Evolutionary conservation across 1,140 invertebrate genomes (phyloP).

Genomic region (Drosophila mojavensis): DNA sequence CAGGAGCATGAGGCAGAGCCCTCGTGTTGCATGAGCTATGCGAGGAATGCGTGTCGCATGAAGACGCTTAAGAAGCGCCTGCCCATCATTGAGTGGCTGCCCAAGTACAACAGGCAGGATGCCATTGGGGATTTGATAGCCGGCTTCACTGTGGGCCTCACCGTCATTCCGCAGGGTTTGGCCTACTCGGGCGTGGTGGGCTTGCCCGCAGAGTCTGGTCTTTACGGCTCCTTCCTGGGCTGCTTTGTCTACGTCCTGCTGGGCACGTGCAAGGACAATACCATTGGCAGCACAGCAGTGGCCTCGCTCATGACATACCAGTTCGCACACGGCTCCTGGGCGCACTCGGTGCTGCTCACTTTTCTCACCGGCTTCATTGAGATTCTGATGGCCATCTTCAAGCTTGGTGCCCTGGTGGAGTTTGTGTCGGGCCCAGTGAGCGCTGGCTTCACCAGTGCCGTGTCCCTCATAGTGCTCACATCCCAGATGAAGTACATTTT

Average conservation of each 20-base stretch:
- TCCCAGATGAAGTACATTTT: constrained; percentile 95
- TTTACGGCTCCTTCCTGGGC: constrained; percentile 96
- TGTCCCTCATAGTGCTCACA: constrained; percentile 94
- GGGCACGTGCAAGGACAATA: constrained; percentile 96
- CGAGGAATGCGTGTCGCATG: constrained; percentile 77
- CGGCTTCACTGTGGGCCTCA: constrained; percentile 94
- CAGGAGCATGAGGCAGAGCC: constrained; percentile 26
- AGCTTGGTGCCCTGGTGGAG: constrained; percentile 95
- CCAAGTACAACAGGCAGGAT: constrained; percentile 87
- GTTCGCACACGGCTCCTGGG: constrained; percentile 88
- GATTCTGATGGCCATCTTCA: constrained; percentile 93
- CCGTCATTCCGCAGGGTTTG: constrained; percentile 92
- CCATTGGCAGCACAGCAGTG: constrained; percentile 95
- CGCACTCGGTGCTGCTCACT: constrained; percentile 92
- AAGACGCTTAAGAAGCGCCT: constrained; percentile 89
- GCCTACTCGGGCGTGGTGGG: constrained; percentile 94
- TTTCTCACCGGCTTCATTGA: constrained; percentile 93
- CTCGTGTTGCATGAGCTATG: constrained; percentile 48
- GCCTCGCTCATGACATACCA: constrained; percentile 93
- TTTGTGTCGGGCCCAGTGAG: constrained; percentile 97
- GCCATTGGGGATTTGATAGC: constrained; percentile 91
- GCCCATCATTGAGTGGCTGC: constrained; percentile 90
- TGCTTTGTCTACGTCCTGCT: constrained; percentile 95
- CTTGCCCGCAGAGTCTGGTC: constrained; percentile 91
- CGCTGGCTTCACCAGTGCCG: constrained; percentile 96